These are phyloP conservation scores for Lordiphosa mommai DNA, from an alignment of 1,140 invertebrate genomes.

Conservation along the genomic window DNA sequence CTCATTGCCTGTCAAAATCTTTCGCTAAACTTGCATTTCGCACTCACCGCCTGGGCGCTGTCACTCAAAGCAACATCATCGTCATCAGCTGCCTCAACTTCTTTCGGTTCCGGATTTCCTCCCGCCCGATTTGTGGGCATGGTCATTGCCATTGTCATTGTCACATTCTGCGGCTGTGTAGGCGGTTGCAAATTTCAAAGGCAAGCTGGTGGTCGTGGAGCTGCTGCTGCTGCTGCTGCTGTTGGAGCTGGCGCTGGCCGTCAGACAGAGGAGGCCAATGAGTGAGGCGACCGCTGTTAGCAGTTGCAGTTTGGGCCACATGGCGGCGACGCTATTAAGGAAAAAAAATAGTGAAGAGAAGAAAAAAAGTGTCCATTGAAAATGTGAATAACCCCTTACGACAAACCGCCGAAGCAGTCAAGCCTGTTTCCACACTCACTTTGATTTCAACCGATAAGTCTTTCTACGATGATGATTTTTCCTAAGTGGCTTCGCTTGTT, in stretches of 20 bases:
- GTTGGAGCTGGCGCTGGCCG: conserved; percentile 28
- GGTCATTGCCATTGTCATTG: conserved; percentile 36
- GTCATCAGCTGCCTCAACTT: conserved; percentile 7
- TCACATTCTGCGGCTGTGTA: conserved; percentile 40
- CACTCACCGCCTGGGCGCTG: conserved; percentile 50
- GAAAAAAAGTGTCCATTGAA: conserved; percentile 30
- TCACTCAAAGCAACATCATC: conserved; percentile 35
- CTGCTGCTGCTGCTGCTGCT: too few species aligned
- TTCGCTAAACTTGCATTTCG: conserved; percentile 29
- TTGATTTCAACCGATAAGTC: conserved; percentile 58
- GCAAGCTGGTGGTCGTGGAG: conserved; percentile 18
- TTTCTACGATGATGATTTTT: conserved; percentile 48
- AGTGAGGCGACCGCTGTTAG: conserved; percentile 48
- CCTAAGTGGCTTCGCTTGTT: conserved; percentile 47
- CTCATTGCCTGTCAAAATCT: conserved; percentile 64
- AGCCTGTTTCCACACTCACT: conserved; percentile 52
- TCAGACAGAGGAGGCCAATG: conserved; percentile 52
- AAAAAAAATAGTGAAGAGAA: conserved; percentile 40
- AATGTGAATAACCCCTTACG: conserved; percentile 42
- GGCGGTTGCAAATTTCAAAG: conserved; percentile 39
- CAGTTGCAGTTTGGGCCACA: conserved; percentile 59
- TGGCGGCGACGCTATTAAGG: conserved; percentile 38
- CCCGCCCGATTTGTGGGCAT: background rate
- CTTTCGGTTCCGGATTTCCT: background rate
- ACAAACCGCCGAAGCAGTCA: conserved; percentile 38